phyloP scores from a whole-genome alignment of 2,888 invertebrate genomes.

The Sympetrum striolatum region DNA sequence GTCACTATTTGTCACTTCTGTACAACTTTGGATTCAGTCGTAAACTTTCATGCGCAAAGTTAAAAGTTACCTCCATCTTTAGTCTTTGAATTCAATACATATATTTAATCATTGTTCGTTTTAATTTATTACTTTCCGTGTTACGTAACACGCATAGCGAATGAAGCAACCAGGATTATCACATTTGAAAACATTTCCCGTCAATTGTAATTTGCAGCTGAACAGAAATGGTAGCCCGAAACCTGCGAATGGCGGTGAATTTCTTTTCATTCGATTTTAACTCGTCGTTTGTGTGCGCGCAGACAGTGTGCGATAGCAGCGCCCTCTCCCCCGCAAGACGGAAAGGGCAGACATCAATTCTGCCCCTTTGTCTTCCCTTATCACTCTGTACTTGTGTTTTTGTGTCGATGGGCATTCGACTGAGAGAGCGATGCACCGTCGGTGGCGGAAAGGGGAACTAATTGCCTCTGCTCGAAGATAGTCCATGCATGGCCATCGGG shows the following conservation, averaged over 20 bases:
- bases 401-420: constrained; percentile 34
- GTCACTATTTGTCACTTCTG: no score
- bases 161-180: no score
- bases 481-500: no score
- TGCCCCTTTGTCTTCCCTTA: constrained; percentile 32
- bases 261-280: background rate
- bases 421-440: background rate
- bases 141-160: no score
- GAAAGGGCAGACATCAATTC: constrained; percentile 31
- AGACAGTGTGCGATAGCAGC: background rate
- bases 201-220: background rate
- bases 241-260: background rate
- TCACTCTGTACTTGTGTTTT: background rate
- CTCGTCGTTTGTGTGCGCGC: background rate
- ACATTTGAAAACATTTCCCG: no score
- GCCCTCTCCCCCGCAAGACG: background rate
- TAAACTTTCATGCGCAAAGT: no score
- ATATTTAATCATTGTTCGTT: no score
- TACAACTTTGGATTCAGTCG: no score
- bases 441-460: background rate
- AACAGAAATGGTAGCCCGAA: background rate
- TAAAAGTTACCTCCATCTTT: no score
- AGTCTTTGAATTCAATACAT: no score
- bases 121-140: no score
- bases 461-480: background rate